These are phyloP conservation scores for Thermophis baileyi DNA, from an alignment of 2,113 vertebrate species.

Conservation along the genomic window DNA sequence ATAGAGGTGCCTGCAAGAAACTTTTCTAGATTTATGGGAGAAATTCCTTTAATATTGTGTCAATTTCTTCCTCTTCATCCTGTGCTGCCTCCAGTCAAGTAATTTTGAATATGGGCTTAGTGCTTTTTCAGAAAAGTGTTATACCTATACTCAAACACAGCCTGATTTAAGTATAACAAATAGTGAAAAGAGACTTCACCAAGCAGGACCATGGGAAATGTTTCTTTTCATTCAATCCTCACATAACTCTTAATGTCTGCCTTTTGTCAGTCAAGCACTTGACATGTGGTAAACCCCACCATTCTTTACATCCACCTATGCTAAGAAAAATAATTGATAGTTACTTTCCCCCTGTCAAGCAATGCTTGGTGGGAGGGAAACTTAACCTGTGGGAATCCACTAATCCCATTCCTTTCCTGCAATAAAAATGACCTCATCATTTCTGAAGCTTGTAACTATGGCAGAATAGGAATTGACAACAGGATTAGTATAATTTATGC, in stretches of 20 bases:
- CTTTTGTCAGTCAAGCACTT: background rate
- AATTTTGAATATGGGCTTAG: background rate
- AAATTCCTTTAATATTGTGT: background rate
- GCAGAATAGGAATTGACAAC: background rate
- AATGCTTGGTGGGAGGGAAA: background rate
- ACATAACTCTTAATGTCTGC: background rate
- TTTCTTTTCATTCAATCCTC: background rate
- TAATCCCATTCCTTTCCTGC: background rate
- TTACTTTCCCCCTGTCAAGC: background rate
- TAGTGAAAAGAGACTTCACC: background rate
- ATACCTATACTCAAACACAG: background rate
- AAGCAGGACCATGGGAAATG: background rate
- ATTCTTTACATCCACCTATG: background rate
- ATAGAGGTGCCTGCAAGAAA: background rate
- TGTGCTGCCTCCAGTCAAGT: background rate
- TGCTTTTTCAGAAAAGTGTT: background rate
- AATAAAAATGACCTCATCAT: background rate
- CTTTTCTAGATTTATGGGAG: background rate
- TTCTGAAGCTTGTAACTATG: background rate
- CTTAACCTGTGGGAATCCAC: background rate
- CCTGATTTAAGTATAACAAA: background rate
- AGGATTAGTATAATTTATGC: background rate
- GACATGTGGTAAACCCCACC: background rate
- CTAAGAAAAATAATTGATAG: background rate
- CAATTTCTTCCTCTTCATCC: background rate